A percentile compares a stretch with the other conserved stretches of the same genome.
These are phyloP conservation scores for Leptodirus hochenwartii DNA, from an alignment of 2,888 invertebrate genomes.

Conservation along the genomic window DNA sequence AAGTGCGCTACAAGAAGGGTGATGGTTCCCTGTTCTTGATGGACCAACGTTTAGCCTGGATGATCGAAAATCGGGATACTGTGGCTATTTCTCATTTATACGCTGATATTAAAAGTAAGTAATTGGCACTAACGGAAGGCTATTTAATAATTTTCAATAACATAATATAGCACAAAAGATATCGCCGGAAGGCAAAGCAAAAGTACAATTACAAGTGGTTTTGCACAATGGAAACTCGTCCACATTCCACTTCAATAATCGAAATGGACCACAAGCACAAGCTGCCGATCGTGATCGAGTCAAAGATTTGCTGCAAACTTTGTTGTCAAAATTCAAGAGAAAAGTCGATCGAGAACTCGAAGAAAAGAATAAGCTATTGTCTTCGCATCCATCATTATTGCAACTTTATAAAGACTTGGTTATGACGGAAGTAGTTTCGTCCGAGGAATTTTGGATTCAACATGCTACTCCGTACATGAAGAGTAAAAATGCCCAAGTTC, in stretches of 20 bases:
- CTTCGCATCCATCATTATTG: conserved; percentile 76
- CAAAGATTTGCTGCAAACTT: conserved; percentile 75
- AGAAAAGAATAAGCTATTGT: conserved; percentile 49
- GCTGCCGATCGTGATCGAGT: conserved; percentile 82
- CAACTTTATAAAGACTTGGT: conserved; percentile 95
- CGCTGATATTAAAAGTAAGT: conserved; percentile 93
- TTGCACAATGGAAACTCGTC: conserved; percentile 85
- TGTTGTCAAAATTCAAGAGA: conserved; percentile 83
- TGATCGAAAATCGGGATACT: conserved; percentile 80
- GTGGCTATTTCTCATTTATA: conserved; percentile 87
- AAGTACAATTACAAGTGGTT: conserved; percentile 94
- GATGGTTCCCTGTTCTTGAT: conserved; percentile 91
- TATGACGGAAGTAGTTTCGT: conserved; percentile 83
- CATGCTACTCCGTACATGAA: conserved; percentile 61
- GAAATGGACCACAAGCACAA: conserved; percentile 65
- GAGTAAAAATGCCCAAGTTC: conserved; percentile 48
- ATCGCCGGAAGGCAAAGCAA: conserved; percentile 89
- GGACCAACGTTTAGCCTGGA: conserved; percentile 92
- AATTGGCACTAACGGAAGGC: conserved; percentile 22
- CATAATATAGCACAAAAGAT: conserved; percentile 60
- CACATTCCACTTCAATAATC: conserved; percentile 94
- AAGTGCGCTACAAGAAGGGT: conserved; percentile 90
- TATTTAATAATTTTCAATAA: background rate
- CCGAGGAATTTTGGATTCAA: conserved; percentile 96
- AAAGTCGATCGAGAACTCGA: conserved; percentile 40